phyloP scores from a whole-genome alignment of 1,140 invertebrate species.

The Halyomorpha halys region DNA sequence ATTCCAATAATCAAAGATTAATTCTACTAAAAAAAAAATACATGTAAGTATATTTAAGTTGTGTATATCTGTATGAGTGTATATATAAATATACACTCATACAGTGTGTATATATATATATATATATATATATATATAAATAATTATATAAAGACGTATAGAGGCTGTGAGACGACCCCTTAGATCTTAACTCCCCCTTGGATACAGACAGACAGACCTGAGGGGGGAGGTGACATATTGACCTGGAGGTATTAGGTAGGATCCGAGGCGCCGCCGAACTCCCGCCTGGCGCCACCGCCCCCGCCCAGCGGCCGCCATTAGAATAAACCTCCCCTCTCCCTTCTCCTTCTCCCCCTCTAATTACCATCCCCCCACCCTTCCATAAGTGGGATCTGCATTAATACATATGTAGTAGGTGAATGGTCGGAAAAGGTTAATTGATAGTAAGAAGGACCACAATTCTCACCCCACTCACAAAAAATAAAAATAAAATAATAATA shows the following conservation, averaged over 20 bases:
- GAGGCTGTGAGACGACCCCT: not conserved
- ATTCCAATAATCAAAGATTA: too few relatives aligned
- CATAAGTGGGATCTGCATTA: too few relatives aligned
- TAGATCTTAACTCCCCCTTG: not conserved
- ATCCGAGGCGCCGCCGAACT: not conserved
- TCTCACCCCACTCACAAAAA: too few relatives aligned
- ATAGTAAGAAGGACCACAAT: too few relatives aligned
- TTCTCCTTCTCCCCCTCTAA: not conserved
- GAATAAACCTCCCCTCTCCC: not conserved
- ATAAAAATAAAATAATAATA: too few relatives aligned
- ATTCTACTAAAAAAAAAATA: too few relatives aligned
- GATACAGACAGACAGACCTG: not conserved
- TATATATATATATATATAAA: not conserved
- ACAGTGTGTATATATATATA: too few relatives aligned
- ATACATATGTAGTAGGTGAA: too few relatives aligned
- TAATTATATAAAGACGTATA: not conserved
- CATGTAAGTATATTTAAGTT: too few relatives aligned
- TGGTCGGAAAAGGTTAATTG: too few relatives aligned
- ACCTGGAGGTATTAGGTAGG: constrained; percentile 4
- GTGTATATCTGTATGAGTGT: too few relatives aligned
- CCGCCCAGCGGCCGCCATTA: constrained; percentile 1
- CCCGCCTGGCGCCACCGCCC: not conserved
- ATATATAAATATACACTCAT: too few relatives aligned
- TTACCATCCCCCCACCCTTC: not conserved
- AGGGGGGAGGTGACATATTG: constrained; percentile 12